phyloP scores from a whole-genome alignment of 2,113 vertebrate species.

The Cariama cristata region DNA sequence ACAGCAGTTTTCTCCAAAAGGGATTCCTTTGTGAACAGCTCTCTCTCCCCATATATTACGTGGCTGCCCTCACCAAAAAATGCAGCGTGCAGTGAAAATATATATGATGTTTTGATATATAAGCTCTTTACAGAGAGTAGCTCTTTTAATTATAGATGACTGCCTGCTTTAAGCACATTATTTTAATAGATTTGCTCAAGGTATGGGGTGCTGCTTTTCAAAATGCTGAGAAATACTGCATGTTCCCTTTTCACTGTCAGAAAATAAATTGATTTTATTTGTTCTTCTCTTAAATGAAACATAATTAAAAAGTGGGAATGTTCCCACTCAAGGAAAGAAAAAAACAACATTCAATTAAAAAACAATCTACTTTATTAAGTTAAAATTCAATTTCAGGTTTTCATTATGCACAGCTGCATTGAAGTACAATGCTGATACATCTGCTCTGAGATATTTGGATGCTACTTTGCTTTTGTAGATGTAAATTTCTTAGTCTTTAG shows the following conservation, averaged over 20 bases:
- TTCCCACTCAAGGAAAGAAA: neutral
- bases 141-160: neutral
- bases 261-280: slow-evolving; percentile 47
- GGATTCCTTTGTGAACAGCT: rapidly evolving
- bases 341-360: slow-evolving; percentile 55
- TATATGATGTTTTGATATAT: neutral
- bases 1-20: neutral
- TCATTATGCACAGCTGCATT: neutral
- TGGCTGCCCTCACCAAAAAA: neutral
- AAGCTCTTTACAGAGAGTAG: neutral
- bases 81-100: neutral
- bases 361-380: slow-evolving; percentile 46
- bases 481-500: neutral
- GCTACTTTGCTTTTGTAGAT: neutral
- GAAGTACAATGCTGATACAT: neutral
- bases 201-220: neutral
- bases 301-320: slow-evolving; percentile 54
- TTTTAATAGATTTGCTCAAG: neutral
- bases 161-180: neutral
- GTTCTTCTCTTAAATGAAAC: slow-evolving; percentile 32
- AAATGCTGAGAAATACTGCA: neutral
- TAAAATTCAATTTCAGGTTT: slow-evolving; percentile 41
- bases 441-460: neutral
- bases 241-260: neutral
- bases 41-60: rapidly evolving